Evolutionary conservation across 2,888 invertebrate species (phyloP).

Genomic region (Pammene fasciana): DNA sequence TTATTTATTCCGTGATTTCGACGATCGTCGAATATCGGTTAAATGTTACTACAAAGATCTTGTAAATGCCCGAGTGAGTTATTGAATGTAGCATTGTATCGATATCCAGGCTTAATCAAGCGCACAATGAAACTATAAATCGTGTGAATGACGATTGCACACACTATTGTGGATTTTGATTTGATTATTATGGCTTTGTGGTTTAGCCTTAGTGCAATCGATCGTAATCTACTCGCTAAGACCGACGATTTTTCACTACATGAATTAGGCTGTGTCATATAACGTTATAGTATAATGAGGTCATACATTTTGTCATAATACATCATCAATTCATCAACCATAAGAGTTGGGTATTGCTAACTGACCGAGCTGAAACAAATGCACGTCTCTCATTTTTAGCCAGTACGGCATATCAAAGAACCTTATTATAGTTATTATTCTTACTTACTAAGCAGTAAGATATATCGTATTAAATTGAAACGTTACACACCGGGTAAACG

Average conservation of each 20-base stretch:
- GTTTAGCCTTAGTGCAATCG: neutral
- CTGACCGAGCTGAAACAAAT: too few species aligned
- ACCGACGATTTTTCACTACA: neutral
- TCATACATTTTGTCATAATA: too few species aligned
- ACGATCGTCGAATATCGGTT: too few species aligned
- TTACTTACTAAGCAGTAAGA: too few species aligned
- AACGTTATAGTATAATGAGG: too few species aligned
- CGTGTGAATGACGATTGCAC: slow-evolving; percentile 19
- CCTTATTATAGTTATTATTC: too few species aligned
- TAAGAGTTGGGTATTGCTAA: too few species aligned
- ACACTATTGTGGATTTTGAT: slow-evolving; percentile 17
- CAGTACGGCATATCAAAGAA: too few species aligned
- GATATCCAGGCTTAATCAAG: slow-evolving; percentile 18
- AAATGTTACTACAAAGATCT: slow-evolving; percentile 7
- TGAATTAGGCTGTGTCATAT: neutral
- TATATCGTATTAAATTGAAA: neutral
- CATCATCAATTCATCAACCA: too few species aligned
- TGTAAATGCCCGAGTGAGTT: neutral
- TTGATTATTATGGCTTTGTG: slow-evolving; percentile 14
- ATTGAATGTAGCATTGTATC: slow-evolving; percentile 24
- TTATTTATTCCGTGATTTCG: too few species aligned
- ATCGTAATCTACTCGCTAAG: neutral
- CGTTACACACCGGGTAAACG: slow-evolving; percentile 11
- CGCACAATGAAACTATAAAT: slow-evolving; percentile 27
- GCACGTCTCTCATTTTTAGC: too few species aligned